Evolutionary conservation across 1,140 invertebrate genomes (phyloP).

Genomic region (Whitmania pigra): DNA sequence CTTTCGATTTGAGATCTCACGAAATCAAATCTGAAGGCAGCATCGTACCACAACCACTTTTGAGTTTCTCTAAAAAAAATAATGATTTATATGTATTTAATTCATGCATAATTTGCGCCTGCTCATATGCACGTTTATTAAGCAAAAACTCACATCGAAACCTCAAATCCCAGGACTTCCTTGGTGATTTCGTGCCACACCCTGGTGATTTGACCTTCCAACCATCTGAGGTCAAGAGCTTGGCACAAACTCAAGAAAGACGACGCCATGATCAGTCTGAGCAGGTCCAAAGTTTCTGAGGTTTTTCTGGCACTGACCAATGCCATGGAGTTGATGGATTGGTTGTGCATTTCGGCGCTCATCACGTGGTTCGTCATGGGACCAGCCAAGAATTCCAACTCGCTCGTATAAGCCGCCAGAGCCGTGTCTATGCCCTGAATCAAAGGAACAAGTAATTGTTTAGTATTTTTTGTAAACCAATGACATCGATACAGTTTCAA

Average conservation of each 20-base stretch:
- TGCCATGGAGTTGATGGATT: constrained; percentile 21
- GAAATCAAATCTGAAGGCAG: no score
- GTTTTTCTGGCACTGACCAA: constrained; percentile 18
- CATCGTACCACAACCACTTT: no score
- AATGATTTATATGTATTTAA: no score
- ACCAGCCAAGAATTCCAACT: constrained; percentile 20
- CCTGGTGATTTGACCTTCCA: constrained; percentile 10
- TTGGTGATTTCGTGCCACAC: no score
- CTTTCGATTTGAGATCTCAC: no score
- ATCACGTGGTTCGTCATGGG: constrained; percentile 24
- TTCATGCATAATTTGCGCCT: no score
- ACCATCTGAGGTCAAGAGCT: constrained; percentile 23
- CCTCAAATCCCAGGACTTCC: no score
- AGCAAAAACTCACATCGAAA: no score
- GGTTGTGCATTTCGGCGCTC: constrained; percentile 25
- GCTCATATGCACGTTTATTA: no score
- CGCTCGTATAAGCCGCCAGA: constrained; percentile 20
- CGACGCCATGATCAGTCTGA: constrained; percentile 23
- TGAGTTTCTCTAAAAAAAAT: no score
- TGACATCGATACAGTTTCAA: no score
- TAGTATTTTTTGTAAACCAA: no score
- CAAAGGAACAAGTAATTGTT: not conserved
- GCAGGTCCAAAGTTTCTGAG: constrained; percentile 15
- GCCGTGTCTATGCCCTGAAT: constrained; percentile 22
- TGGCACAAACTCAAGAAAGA: constrained; percentile 8